Conservation (phyloP, 2,888 invertebrate genomes). For the Lydus trimaculatus region DNA sequence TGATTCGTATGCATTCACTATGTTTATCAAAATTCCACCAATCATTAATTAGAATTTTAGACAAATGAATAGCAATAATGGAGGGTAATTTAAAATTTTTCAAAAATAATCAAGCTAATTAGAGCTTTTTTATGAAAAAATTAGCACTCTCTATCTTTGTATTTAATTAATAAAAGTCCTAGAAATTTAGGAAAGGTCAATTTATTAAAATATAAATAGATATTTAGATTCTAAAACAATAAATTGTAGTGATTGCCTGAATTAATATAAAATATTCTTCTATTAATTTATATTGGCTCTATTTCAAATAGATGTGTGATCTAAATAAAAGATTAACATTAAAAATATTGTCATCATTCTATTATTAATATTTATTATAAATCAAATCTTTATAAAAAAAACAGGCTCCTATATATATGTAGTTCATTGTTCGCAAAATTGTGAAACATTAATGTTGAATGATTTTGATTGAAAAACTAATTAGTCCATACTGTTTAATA, state of each 20-base stretch:
- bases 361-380: not conserved
- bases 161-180: not conserved
- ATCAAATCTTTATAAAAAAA: too few species aligned
- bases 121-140: not conserved
- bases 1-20: not conserved
- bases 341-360: not conserved
- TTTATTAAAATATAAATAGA: slow-evolving; percentile 4
- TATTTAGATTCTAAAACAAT: slow-evolving; percentile 18
- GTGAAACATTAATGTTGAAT: not conserved
- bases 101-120: not conserved
- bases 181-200: slow-evolving; percentile 4
- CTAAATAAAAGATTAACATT: slow-evolving; percentile 8
- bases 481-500: slow-evolving; percentile 20
- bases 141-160: not conserved
- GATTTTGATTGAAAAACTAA: slow-evolving; percentile 1
- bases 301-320: slow-evolving; percentile 6
- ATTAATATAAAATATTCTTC: slow-evolving; percentile 24
- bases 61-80: not conserved
- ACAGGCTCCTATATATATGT: too few species aligned
- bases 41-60: not conserved
- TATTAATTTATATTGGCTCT: slow-evolving; percentile 22
- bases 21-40: not conserved
- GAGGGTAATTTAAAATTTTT: not conserved
- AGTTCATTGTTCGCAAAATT: not conserved
- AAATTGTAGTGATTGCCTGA: slow-evolving; percentile 25